phyloP scores from a whole-genome alignment of 2,888 invertebrate species.

The Nomada ferruginata region DNA sequence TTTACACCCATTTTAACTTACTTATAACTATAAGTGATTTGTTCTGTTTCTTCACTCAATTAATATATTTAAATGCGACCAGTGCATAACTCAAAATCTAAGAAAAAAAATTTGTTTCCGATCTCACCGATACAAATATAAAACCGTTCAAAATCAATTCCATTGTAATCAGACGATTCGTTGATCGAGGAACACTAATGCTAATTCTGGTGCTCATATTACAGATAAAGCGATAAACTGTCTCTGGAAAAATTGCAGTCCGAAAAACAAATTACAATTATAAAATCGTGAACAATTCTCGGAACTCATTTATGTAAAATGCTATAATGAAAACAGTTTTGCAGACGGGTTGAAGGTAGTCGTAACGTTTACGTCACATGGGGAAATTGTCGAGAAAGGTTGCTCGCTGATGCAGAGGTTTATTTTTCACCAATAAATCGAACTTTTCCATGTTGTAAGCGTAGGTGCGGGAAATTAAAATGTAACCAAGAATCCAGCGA shows the following conservation, averaged over 20 bases:
- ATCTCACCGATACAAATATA: too few species aligned
- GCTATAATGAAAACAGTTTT: not conserved
- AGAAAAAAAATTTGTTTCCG: too few species aligned
- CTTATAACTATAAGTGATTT: too few species aligned
- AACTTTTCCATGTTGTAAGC: not conserved
- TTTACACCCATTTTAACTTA: too few species aligned
- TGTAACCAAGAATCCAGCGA: not conserved
- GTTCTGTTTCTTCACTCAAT: too few species aligned
- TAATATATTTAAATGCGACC: too few species aligned
- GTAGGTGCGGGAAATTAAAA: not conserved
- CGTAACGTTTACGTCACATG: constrained; percentile 21
- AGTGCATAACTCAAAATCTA: too few species aligned
- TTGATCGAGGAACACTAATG: constrained; percentile 37
- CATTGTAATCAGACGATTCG: not conserved
- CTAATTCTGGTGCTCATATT: constrained; percentile 5
- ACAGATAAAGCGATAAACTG: not conserved
- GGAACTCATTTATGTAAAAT: not conserved
- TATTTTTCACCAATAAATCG: not conserved
- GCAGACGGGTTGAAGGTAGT: not conserved
- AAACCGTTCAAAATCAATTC: too few species aligned
- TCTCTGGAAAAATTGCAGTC: not conserved
- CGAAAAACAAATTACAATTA: not conserved
- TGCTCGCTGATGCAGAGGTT: not conserved
- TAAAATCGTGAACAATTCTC: not conserved
- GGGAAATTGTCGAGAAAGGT: constrained; percentile 5